These are phyloP conservation scores for Pterobdella sp. DNA, from an alignment of 2,888 invertebrate genomes.

Conservation along the genomic window DNA sequence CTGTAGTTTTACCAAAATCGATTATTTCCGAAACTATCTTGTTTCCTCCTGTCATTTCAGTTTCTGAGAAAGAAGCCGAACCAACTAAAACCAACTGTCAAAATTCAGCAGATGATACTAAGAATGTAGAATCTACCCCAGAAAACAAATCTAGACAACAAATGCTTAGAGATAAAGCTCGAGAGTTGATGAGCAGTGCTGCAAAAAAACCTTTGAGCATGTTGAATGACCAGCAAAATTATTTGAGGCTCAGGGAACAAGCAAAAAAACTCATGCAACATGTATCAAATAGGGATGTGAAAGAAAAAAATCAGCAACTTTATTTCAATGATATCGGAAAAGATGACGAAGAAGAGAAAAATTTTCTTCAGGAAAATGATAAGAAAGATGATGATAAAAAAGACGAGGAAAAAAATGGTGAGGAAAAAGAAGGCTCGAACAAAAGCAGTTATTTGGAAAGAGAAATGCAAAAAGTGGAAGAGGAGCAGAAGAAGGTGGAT, in stretches of 20 bases:
- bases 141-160: conserved; percentile 64
- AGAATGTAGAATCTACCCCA: background rate
- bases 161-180: conserved; percentile 74
- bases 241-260: conserved; percentile 75
- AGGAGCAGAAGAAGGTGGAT: conserved; percentile 82
- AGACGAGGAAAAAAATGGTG: background rate
- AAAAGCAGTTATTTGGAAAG: conserved; percentile 65
- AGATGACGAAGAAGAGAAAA: background rate
- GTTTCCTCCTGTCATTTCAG: background rate
- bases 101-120: background rate
- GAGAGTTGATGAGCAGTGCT: conserved; percentile 72
- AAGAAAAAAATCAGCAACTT: background rate
- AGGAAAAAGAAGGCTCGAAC: background rate
- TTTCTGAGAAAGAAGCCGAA: background rate
- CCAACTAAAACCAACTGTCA: background rate
- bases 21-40: background rate
- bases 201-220: conserved; percentile 57
- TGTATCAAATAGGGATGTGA: conserved; percentile 52
- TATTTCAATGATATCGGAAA: background rate
- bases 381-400: background rate
- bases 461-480: conserved; percentile 79
- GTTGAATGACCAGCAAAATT: conserved; percentile 76
- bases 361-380: background rate
- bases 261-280: conserved; percentile 82
- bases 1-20: background rate